Percentiles rank a stretch among this genome's conserved stretches.
These are phyloP conservation scores for Pogonocichla stellata DNA, from an alignment of 2,113 vertebrate genomes.

Conservation along the genomic window DNA sequence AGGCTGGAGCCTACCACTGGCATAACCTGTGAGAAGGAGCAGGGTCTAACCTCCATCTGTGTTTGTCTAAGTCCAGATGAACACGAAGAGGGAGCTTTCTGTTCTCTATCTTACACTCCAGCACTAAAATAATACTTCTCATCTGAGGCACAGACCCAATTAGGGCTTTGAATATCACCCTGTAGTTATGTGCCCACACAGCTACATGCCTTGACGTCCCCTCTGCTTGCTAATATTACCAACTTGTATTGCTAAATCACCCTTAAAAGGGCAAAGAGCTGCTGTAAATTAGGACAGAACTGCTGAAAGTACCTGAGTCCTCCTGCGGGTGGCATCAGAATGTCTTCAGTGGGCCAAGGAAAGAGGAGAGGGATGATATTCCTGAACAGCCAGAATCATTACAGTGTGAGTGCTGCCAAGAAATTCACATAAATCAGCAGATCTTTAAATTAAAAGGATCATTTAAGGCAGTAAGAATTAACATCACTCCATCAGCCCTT, in stretches of 20 bases:
- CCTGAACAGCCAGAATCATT: neutral
- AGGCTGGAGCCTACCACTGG: neutral
- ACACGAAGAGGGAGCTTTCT: constrained; percentile 34
- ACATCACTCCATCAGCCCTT: neutral
- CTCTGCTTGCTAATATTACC: constrained; percentile 12
- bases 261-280: neutral
- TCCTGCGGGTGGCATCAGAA: constrained; percentile 73
- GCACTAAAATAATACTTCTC: neutral
- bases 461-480: neutral
- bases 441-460: neutral
- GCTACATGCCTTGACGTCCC: neutral
- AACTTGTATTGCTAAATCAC: neutral
- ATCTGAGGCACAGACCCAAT: neutral
- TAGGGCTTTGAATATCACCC: constrained; percentile 25
- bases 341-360: constrained; percentile 1
- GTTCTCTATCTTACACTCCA: neutral
- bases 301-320: neutral
- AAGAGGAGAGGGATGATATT: neutral
- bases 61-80: constrained; percentile 23
- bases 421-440: neutral
- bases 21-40: neutral
- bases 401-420: neutral
- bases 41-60: neutral
- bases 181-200: constrained; percentile 18
- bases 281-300: neutral